A percentile compares a stretch with the other conserved stretches of the same genome.
phyloP scores from a whole-genome alignment of 2,888 invertebrate species.

The Drosophila putrida region DNA sequence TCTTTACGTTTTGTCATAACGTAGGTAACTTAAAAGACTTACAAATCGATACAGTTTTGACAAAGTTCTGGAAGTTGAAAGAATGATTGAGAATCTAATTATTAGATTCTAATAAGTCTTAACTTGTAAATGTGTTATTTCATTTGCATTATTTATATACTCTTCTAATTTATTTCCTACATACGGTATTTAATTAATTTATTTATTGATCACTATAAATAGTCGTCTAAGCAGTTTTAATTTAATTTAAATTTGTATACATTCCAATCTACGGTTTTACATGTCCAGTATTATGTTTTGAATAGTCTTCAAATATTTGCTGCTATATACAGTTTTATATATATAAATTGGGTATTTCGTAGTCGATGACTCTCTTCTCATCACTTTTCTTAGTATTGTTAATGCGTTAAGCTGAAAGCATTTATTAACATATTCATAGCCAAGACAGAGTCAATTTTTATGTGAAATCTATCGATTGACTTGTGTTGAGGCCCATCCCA shows the following conservation, averaged over 20 bases:
- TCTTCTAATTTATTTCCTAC: too few relatives aligned
- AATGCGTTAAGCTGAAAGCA: not conserved
- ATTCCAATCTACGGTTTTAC: too few relatives aligned
- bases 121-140: not conserved
- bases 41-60: not conserved
- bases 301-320: too few relatives aligned
- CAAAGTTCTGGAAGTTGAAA: not conserved
- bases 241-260: too few relatives aligned
- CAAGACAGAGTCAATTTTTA: constrained; percentile 1
- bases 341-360: not conserved
- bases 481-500: constrained; percentile 18
- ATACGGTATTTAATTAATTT: too few relatives aligned
- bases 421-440: constrained; percentile 9
- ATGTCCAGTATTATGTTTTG: too few relatives aligned
- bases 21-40: not conserved
- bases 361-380: too few relatives aligned
- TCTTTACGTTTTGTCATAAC: too few relatives aligned
- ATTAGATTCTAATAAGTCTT: not conserved
- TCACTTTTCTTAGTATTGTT: not conserved
- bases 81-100: not conserved
- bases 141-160: not conserved
- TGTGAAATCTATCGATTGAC: constrained; percentile 1
- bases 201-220: too few relatives aligned
- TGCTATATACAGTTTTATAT: too few relatives aligned
- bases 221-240: too few relatives aligned